These are phyloP conservation scores for Apis laboriosa DNA, from an alignment of 1,140 invertebrate genomes.

Conservation along the genomic window DNA sequence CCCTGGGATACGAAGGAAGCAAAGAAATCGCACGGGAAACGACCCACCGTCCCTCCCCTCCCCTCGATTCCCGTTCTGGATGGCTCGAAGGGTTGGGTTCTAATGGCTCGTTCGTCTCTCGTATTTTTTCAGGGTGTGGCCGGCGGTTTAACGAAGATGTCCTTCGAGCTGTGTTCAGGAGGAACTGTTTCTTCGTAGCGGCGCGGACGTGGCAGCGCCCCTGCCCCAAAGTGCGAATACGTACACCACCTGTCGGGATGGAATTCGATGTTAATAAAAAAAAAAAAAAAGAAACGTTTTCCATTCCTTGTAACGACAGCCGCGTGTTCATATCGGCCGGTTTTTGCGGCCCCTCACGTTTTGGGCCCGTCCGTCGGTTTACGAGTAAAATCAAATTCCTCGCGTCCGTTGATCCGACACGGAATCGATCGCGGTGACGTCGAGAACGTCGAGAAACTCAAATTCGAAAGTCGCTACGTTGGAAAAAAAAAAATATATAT, in stretches of 20 bases:
- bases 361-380: slow-evolving; percentile 40
- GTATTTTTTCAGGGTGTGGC: slow-evolving; percentile 82
- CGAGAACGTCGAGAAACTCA: too few species aligned
- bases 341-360: not conserved
- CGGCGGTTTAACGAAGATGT: slow-evolving; percentile 82
- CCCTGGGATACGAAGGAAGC: not conserved
- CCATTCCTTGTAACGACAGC: slow-evolving; percentile 37
- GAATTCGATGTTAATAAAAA: slow-evolving; percentile 64
- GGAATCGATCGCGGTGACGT: not conserved
- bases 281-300: slow-evolving; percentile 11
- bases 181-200: slow-evolving; percentile 49
- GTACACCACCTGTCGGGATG: slow-evolving; percentile 61
- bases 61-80: not conserved
- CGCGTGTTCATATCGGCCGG: slow-evolving; percentile 29
- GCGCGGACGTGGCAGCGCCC: slow-evolving; percentile 50
- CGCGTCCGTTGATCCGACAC: slow-evolving; percentile 18
- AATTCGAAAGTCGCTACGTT: too few species aligned
- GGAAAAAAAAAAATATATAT: too few species aligned
- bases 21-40: not conserved
- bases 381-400: slow-evolving; percentile 11
- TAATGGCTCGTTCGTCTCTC: slow-evolving; percentile 23
- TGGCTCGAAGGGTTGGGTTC: slow-evolving; percentile 18
- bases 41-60: not conserved
- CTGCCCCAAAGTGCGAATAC: slow-evolving; percentile 64
- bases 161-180: slow-evolving; percentile 62